Evolutionary conservation across 2,888 invertebrate genomes (phyloP), one percentile per base, ranked within the genome.

Genomic region (Gymnoscelis rufifasciata): DNA sequence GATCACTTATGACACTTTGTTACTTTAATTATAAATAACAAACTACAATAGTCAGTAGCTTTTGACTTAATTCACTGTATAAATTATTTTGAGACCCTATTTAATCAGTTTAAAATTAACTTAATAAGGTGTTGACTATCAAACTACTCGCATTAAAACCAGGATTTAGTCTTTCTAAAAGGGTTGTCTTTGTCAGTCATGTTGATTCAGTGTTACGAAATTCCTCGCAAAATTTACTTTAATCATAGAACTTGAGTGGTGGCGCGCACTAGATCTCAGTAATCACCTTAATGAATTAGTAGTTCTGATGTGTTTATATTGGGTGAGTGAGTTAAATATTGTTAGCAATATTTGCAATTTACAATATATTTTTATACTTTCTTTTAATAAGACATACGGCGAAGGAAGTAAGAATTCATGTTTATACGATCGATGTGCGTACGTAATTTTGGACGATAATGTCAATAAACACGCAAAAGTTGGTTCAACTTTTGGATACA

Each of bases 381-480:
- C n/a, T 83, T 87, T 86, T 86, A 87, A 86, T 87, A 87, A 78
- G 83, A 83, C 83, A 66, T 57, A 70, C 67, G 83, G 83, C 82
- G 76, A 73, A 80, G 63, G 37, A 79, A 78, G 81, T 79, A 76
- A 72, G 63, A 57, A 66, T 59, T 57, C 52, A 67, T 80, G 74
- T 80, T 78, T 78, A 83, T 77, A n/a, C n/a, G n/a, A n/a, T n/a
- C n/a, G n/a, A n/a, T 73, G 64, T 40, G 56, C 53, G 61, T n/a
- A 53, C 70, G 77, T 83, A 82, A 81, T 81, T 79, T 75, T 79
- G 79, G 83, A 86, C 84, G 78, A 72, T 19, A 71, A 68, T 80
- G 87, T 89, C 88, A 89, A 87, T 89, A 89, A 89, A 89, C 87
- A 86, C 80, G 86, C 88, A 87, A 88, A 88, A 88, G 88, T 86